Evolutionary conservation across 2,888 invertebrate species (phyloP), one percentile per base, ranked within the genome.

Genomic region (Aplocera efformata): DNA sequence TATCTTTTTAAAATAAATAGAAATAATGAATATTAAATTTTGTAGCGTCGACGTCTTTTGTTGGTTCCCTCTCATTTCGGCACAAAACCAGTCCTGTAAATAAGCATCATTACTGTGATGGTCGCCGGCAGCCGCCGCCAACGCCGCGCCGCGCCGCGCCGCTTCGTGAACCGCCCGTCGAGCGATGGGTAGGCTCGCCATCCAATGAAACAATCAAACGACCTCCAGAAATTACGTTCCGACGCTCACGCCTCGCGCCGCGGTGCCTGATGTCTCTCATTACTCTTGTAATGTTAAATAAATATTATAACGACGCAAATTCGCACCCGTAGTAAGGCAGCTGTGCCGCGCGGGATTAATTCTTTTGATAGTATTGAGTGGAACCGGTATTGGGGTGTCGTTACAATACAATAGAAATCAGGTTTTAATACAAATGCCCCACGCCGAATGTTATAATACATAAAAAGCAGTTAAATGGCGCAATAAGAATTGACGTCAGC

Each of bases 401-500:
- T 26, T 32, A 34, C 10, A 31, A 17, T 28, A 42, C 27, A 43
- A 42, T 40, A 40, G 23, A 41, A 48, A 44, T 25, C 30, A 38
- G 10, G 28, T 21, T 49, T 38, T 41, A 39, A 34, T 30, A 25
- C 45, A 30, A 33, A 38, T 32, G 29, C 35, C 21, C 32, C 21
- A 27, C 25, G 32, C 20, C 23, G 22, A 35, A 33, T n/a, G n/a
- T 44, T 50, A 46, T 50, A 39, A 48, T 3, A 17, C 13, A 17
- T 17, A 17, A 2, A 17, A 50, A 44, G 34, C 30, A 11, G 30
- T 45, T 53, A 42, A 53, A 43, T 49, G 42, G 50, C 50, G 45
- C 46, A 50, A 45, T 57, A 53, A 44, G 55, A 51, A 49, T 44
- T 52, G 55, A 53, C 35, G 48, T 44, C 46, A 46, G 38, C 13